These are phyloP conservation scores for Cotesia chilonis DNA, from an alignment of 1,140 invertebrate genomes.

Conservation along the genomic window DNA sequence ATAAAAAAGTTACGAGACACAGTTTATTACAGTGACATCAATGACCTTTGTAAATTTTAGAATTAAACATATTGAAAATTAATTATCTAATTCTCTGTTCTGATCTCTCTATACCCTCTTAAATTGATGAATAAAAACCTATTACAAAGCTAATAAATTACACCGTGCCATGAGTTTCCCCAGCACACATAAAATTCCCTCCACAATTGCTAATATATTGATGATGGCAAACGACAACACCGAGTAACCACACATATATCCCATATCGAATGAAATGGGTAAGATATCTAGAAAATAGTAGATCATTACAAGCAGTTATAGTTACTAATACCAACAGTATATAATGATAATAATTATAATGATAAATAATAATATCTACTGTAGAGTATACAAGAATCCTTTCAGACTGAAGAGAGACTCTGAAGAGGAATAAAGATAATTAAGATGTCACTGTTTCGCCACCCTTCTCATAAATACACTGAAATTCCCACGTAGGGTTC, in stretches of 20 bases:
- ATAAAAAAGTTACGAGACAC: conserved; percentile 25
- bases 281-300: not conserved
- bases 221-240: conserved; percentile 1
- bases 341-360: not conserved
- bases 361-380: not conserved
- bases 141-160: not conserved
- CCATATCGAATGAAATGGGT: conserved; percentile 15
- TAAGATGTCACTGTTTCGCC: conserved; percentile 40
- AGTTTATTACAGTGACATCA: too few species aligned
- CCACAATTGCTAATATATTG: not conserved
- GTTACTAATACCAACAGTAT: not conserved
- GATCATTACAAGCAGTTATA: conserved; percentile 1
- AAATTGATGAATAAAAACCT: not conserved
- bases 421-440: conserved; percentile 38
- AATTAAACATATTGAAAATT: conserved; percentile 28
- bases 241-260: conserved; percentile 4
- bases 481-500: conserved; percentile 40
- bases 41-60: too few species aligned
- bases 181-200: too few species aligned
- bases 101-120: not conserved
- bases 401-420: not conserved
- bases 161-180: not conserved
- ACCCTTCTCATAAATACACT: conserved; percentile 40
- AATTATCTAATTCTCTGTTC: conserved; percentile 20
- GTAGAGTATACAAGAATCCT: not conserved